Base-by-base conservation (phyloP, 2,113 vertebrate species). In the Tychaedon coryphoeus region DNA sequence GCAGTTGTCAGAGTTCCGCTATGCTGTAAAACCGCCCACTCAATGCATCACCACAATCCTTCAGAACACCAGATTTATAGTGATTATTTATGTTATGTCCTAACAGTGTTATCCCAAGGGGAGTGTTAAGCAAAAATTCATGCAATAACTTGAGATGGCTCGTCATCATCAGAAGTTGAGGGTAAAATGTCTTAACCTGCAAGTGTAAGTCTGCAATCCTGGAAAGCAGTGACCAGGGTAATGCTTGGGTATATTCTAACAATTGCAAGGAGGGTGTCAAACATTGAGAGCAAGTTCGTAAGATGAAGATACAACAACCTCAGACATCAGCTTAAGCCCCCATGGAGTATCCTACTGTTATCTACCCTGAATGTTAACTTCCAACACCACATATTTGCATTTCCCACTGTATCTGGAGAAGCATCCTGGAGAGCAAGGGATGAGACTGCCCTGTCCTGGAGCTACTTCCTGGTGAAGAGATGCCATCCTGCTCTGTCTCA, bases 401-500 rank as follows among this genome's bases (percentile, higher is more conserved):
- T 91, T 94, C 64, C 42, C 82, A 26, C 22, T 7, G 28, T 61
- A 94, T 43, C 29, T 82, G 45, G 54, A 75, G 61, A 40, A 88
- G 50, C 4, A 38, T 13, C 61, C 72, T 33, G 22, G 22, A 24
- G 10, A 64, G 5, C 1, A 5, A 77, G 56, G 34, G 48, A 47
- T 58, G 71, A 75, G 40, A 18, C 34, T 54, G 28, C 45, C 70
- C n/a, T 11, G 24, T 71, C 66, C 51, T 4, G 11, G 43, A 70
- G 62, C 43, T 62, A 9, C 20, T 54, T 48, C 47, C 34, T 4
- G 1, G 22, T 10, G 22, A 50, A 1, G 12, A 2, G 4, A 58
- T 0, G 0, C 34, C 2, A 0, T 65, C 38, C 57, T 60, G 19
- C 36, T 76, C 28, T 57, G 14, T 16, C 7, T n/a, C 22, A 9